Base-by-base conservation (phyloP, 2,888 invertebrate species). In the Acrobasis consociella region DNA sequence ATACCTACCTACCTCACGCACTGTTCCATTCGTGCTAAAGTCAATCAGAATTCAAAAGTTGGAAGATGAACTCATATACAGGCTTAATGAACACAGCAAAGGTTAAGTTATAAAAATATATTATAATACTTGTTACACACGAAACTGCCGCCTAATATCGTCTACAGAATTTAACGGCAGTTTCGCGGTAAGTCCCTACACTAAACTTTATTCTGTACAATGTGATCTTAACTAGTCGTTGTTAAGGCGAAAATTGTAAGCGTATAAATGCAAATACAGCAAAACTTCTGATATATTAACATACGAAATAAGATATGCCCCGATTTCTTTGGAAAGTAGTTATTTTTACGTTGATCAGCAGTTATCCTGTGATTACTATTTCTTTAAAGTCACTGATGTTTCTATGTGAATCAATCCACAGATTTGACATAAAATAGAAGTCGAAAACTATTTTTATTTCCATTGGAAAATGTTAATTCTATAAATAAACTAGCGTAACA, bases 401-500 rank as follows among this genome's bases (percentile, higher is more conserved):
- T 42, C 7, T 42, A 42, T 15, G 50, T 60, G 13, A 50, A 49
- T 13, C 16, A 22, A 22, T 51, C 11, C 53, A 53, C 37, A 50
- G 37, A 62, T 39, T 53, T 60, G 62, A 71, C 53, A 66, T 64
- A 70, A 69, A 52, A 75, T 65, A 73, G 64, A 71, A 67, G 70
- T 73, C 72, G 67, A 71, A 65, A 71, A 75, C 31, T 15, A 37
- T 49, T 31, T 80, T 78, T 72, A 80, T 85, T 83, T 84, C 85
- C 83, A 80, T 78, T 72, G 83, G 84, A 85, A 85, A 85, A 73
- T 70, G 82, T 86, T 85, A 80, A 55, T 68, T 68, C 73, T 71
- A 79, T 77, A 76, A 80, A 79, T 77, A 76, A 80, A 80, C 76
- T 83, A 85, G 73, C 82, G 82, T 78, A 82, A 82, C 70, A 82